These are phyloP conservation scores for Helarctos malayanus DNA, from an alignment of 2,797 vertebrate genomes.

Conservation along the genomic window DNA sequence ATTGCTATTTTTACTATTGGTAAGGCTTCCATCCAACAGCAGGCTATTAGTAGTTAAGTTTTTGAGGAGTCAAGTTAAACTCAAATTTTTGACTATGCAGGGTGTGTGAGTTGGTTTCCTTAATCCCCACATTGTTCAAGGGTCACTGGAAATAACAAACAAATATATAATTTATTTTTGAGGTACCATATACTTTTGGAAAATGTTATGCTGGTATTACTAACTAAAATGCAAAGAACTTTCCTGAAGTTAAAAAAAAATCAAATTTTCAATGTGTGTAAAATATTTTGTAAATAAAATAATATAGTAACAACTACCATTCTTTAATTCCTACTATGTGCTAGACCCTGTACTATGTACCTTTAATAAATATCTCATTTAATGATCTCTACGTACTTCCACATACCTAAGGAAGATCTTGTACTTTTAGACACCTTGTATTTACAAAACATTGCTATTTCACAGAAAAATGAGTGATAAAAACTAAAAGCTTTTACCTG, in stretches of 20 bases:
- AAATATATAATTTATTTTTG: neutral
- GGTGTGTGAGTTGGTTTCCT: neutral
- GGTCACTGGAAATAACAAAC: neutral
- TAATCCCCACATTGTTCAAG: neutral
- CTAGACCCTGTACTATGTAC: neutral
- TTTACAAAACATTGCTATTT: neutral
- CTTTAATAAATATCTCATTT: neutral
- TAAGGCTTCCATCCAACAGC: neutral
- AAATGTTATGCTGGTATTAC: neutral
- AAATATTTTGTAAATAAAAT: slow-evolving; percentile 14
- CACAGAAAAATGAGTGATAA: neutral
- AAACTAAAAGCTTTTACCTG: slow-evolving; percentile 31
- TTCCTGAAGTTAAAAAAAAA: neutral
- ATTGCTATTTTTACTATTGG: neutral
- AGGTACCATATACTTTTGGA: neutral
- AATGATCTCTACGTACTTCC: neutral
- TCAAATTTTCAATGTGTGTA: neutral
- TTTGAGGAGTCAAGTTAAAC: neutral
- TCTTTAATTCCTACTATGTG: neutral
- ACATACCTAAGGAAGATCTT: neutral
- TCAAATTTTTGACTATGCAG: neutral
- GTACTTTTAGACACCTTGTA: neutral
- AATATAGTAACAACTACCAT: neutral
- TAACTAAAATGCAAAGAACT: neutral
- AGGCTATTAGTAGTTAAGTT: neutral